These are phyloP conservation scores for Trypoxylon attenuatum DNA, from an alignment of 2,888 invertebrate species.

Conservation along the genomic window DNA sequence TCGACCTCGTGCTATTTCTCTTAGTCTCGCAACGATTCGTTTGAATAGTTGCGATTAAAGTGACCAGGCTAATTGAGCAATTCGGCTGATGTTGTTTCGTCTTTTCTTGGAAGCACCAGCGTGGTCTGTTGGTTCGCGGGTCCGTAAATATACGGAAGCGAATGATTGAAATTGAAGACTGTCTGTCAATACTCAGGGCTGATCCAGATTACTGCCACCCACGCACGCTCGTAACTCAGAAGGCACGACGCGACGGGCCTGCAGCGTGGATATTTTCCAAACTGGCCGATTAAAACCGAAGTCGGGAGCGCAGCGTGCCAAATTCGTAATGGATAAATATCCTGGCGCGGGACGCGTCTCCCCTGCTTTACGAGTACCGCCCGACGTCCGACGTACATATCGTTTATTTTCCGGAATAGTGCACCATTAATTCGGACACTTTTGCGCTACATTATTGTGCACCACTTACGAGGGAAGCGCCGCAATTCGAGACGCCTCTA, in stretches of 20 bases:
- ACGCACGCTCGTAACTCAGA: background rate
- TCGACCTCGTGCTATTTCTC: too few species aligned
- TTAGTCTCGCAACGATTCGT: background rate
- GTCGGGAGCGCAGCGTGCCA: conserved; percentile 24
- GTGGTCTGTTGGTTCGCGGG: too few species aligned
- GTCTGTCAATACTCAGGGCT: background rate
- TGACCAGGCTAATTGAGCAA: too few species aligned
- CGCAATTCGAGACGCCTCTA: conserved; percentile 21
- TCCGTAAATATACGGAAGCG: conserved; percentile 6
- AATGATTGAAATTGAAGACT: background rate
- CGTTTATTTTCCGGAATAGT: conserved; percentile 39
- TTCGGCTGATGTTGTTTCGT: background rate
- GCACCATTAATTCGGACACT: conserved; percentile 39
- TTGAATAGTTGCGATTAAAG: too few species aligned
- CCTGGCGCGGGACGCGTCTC: background rate
- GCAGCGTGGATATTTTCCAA: conserved; percentile 31
- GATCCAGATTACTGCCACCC: conserved; percentile 4
- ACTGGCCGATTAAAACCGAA: conserved; percentile 31
- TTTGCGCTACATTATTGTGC: conserved; percentile 36
- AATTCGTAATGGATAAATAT: conserved; percentile 40
- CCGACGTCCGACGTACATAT: too few species aligned
- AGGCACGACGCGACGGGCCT: too few species aligned
- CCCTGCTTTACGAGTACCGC: conserved; percentile 24
- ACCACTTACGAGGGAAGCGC: conserved; percentile 17
- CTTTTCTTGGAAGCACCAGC: background rate